Base-by-base conservation (phyloP, 2,113 vertebrate species). In the Trinectes maculatus region DNA sequence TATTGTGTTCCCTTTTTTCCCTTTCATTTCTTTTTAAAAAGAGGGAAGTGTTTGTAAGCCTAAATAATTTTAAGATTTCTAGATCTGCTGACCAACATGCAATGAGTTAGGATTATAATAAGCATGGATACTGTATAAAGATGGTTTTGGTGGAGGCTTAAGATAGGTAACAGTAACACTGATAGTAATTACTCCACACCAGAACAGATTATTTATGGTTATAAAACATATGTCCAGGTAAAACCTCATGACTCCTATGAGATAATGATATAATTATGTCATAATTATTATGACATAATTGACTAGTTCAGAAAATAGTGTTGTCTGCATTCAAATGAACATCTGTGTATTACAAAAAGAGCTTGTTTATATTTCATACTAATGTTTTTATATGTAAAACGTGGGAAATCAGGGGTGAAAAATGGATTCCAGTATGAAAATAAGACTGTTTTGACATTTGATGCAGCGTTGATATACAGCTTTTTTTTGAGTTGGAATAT, bases 341-440 rank as follows among this genome's bases (percentile, higher is more conserved):
- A 83, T 82, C 73, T 65, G 91, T 91, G 92, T 92, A 77, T 78
- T 92, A 84, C 22, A 78, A 71, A 77, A 85, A 94, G 94, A 95
- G 89, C 93, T 93, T 96, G 94, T 96, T 96, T 96, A 95, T 96
- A 95, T 96, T 96, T 95, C 93, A 94, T 96, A 95, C 91, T 91
- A 85, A 80, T 43, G 40, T 94, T 92, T 90, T 96, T 95, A 95
- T 95, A 95, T 94, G 93, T 95, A 93, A 92, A 93, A 91, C 87
- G 51, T 91, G 87, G 91, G 85, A 87, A 88, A 89, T 85, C 58
- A 67, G 79, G 71, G 74, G 74, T 67, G 34, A 57, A 58, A 42
- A 86, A 86, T 39, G 71, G 44, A 69, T 62, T 64, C 46, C 58
- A 54, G 22, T 79, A 47, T 47, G 34, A 77, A 51, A 61, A 58